A percentile compares a stretch with the other conserved stretches of the same genome.
Conservation (phyloP, 2,888 invertebrate genomes). For the Falcaria lacertinaria region DNA sequence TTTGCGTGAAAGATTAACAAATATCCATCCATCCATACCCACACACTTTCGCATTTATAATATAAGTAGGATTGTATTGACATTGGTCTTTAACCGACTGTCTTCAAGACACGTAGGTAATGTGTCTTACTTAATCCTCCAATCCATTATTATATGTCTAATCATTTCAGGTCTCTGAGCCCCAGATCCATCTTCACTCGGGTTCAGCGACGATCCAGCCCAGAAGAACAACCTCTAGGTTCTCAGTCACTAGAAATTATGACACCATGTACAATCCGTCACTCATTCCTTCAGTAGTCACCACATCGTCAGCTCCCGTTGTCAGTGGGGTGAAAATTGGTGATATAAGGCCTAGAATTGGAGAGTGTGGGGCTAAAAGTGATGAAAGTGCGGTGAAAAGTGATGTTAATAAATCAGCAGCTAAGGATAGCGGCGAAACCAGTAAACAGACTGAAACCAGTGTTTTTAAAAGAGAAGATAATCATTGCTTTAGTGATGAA, state of each 20-base stretch:
- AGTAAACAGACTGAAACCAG: background rate
- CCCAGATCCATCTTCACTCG: slow-evolving; percentile 65
- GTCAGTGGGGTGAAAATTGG: background rate
- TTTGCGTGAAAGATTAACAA: too few relatives aligned
- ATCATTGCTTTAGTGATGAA: background rate
- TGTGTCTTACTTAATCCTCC: too few relatives aligned
- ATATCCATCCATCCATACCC: too few relatives aligned
- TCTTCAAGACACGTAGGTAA: too few relatives aligned
- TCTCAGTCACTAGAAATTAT: slow-evolving; percentile 70
- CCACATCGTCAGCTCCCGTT: background rate
- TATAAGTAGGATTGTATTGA: too few relatives aligned
- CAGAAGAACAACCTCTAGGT: slow-evolving; percentile 66
- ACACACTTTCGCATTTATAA: too few relatives aligned
- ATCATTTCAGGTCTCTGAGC: slow-evolving; percentile 55
- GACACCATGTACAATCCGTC: slow-evolving; percentile 52
- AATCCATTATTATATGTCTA: background rate
- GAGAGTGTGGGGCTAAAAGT: background rate
- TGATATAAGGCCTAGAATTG: background rate
- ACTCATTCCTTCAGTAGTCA: background rate
- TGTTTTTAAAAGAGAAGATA: background rate
- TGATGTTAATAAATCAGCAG: background rate
- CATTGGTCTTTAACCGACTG: too few relatives aligned
- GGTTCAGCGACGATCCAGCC: slow-evolving; percentile 75
- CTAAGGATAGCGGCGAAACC: background rate
- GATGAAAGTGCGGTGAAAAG: background rate